Percentiles rank a stretch among this genome's conserved stretches.
phyloP scores from a whole-genome alignment of 2,888 invertebrate genomes.

The Caenorhabditis sp. region DNA sequence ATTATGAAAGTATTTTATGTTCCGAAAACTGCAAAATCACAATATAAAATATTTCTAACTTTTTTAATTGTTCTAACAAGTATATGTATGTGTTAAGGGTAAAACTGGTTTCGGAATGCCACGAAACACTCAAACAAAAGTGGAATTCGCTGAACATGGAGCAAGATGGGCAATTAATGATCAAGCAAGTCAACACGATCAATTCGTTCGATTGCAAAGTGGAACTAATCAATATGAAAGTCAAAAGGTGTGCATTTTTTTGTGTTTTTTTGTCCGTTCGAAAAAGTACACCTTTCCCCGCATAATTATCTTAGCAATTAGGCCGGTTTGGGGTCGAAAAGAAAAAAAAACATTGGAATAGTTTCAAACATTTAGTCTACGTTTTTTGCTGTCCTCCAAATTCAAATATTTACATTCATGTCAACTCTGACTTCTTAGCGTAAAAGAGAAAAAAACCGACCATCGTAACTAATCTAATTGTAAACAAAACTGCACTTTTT shows the following conservation, averaged over 20 bases:
- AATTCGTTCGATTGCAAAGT: constrained; percentile 67
- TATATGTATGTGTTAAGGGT: constrained; percentile 47
- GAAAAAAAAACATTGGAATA: too few relatives aligned
- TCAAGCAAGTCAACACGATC: constrained; percentile 55
- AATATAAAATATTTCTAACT: constrained; percentile 8
- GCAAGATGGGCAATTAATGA: constrained; percentile 51
- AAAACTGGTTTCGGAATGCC: constrained; percentile 70
- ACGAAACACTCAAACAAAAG: constrained; percentile 65
- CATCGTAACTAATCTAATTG: background rate
- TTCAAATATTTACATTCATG: background rate
- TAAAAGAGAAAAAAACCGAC: background rate
- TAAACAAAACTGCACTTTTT: background rate
- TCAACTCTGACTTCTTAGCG: background rate
- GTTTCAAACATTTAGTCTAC: too few relatives aligned
- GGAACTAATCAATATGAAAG: constrained; percentile 70
- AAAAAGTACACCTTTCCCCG: background rate
- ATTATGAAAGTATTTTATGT: too few relatives aligned
- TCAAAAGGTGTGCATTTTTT: constrained; percentile 59
- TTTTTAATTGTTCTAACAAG: too few relatives aligned
- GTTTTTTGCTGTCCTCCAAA: too few relatives aligned
- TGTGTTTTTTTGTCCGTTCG: background rate
- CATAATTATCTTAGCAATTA: too few relatives aligned
- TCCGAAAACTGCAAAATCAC: background rate
- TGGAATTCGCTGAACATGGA: constrained; percentile 61
- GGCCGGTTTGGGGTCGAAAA: too few relatives aligned